Base-by-base conservation (phyloP, 1,140 invertebrate species). In the Drosophila sucinea region DNA sequence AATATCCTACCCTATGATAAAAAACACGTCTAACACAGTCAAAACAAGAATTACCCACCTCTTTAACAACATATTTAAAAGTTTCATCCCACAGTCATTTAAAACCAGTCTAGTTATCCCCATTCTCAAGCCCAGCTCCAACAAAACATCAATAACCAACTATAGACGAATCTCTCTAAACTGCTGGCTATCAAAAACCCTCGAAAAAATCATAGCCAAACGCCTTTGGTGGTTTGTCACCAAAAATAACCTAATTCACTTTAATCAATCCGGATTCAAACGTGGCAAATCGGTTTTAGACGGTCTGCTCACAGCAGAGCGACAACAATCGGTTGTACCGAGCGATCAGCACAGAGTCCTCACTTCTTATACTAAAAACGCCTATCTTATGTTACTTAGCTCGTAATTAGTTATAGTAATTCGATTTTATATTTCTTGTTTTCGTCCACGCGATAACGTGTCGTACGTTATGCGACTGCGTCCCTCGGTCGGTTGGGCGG, bases 161-260 rank as follows among this genome's bases (percentile, higher is more conserved):
- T 66, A 66, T 41, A 29, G 64, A 30, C 64, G 54, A 25, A 66
- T 66, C 29, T 57, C 30, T 7, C 38, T 66, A 27, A 55, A 56
- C 54, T 54, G 47, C 23, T 40, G 30, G 5, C 3, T 66, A 23
- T 11, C 64, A 30, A 66, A 66, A 66, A 29, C 55, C 2, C 27
- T 66, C 29, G 35, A 65, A 29, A 66, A 66, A 66, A 66, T 66
- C 10, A 67, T 67, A 60, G 65, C 65, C 17, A 66, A 56, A 57
- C 17, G 63, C 11, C 38, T 57, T 27, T 57, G 38, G 54, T 66
- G 54, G 63, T 57, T 67, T 47, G 56, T 56, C 32, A 47, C 54
- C 27, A 29, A 33, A 60, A 60, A 60, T 4, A 67, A 67, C 41
- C 25, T 67, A 2, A 30, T 67, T 3, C 35, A 60, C 29, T 23